Conservation (phyloP, 2,113 vertebrate species). For the Prinia subflava region DNA sequence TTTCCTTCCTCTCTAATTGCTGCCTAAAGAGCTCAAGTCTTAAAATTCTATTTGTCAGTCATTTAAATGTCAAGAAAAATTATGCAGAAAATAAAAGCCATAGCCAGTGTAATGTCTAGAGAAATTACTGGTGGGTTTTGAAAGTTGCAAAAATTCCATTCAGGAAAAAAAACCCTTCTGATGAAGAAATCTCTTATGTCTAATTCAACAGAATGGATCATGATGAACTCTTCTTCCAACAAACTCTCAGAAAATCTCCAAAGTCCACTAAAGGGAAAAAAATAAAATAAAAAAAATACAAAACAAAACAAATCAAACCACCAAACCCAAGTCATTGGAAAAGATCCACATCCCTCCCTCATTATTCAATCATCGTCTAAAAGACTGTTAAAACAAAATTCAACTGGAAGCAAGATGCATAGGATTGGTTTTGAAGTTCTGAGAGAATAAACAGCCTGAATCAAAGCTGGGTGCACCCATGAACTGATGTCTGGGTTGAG, state of each 20-base stretch:
- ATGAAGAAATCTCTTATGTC: background rate
- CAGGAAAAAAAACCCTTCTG: background rate
- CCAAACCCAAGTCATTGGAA: background rate
- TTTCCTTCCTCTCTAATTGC: background rate
- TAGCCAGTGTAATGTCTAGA: background rate
- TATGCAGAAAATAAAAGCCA: background rate
- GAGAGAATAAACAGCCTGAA: background rate
- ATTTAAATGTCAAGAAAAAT: background rate
- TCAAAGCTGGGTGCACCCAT: background rate
- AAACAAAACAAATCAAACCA: no score
- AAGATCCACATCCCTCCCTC: background rate
- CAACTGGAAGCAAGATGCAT: background rate
- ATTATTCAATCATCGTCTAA: background rate
- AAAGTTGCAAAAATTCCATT: background rate
- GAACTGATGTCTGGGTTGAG: background rate
- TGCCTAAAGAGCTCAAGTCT: background rate
- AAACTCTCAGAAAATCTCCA: background rate
- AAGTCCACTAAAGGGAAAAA: background rate
- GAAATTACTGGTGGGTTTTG: background rate
- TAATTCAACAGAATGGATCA: background rate
- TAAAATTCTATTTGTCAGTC: background rate
- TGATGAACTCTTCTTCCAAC: background rate
- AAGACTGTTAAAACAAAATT: background rate
- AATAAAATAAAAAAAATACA: background rate
- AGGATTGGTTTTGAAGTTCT: background rate